phyloP scores from a whole-genome alignment of 2,888 invertebrate genomes.

The Hypolimnas misippus region DNA sequence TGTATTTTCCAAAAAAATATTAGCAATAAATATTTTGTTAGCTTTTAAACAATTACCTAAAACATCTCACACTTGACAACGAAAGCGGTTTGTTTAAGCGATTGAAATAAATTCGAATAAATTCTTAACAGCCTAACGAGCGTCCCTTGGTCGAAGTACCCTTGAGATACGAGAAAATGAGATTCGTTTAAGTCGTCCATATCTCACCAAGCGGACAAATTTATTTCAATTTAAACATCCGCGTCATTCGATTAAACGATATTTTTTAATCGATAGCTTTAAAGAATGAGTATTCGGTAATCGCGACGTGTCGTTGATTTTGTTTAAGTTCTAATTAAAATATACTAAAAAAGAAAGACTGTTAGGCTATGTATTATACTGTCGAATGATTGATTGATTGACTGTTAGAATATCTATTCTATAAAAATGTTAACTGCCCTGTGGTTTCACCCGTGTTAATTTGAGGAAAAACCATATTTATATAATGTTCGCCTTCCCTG shows the following conservation, averaged over 20 bases:
- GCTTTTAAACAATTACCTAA: not conserved
- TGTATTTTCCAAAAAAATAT: too few relatives aligned
- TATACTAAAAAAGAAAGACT: too few relatives aligned
- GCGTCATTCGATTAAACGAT: not conserved
- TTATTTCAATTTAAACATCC: constrained; percentile 4
- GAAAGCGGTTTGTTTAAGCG: constrained; percentile 4
- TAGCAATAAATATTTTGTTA: not conserved
- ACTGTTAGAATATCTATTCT: too few relatives aligned
- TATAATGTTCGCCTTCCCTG: too few relatives aligned
- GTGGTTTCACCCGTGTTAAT: too few relatives aligned
- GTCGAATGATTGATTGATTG: too few relatives aligned
- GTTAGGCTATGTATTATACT: too few relatives aligned
- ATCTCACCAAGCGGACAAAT: not conserved
- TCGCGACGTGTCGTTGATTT: not conserved
- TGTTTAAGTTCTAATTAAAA: too few relatives aligned
- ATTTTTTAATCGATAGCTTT: not conserved
- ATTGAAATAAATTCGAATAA: constrained; percentile 14
- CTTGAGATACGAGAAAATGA: not conserved
- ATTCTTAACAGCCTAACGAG: constrained; percentile 7
- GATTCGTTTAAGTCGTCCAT: constrained; percentile 9
- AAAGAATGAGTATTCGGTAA: not conserved
- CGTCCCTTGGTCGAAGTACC: constrained; percentile 6
- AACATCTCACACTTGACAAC: constrained; percentile 2
- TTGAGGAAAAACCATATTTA: too few relatives aligned
- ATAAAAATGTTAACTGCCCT: too few relatives aligned